Percentiles rank a stretch among this genome's conserved stretches.
phyloP scores from a whole-genome alignment of 2,888 invertebrate species.

The Drosophila barbarae region DNA sequence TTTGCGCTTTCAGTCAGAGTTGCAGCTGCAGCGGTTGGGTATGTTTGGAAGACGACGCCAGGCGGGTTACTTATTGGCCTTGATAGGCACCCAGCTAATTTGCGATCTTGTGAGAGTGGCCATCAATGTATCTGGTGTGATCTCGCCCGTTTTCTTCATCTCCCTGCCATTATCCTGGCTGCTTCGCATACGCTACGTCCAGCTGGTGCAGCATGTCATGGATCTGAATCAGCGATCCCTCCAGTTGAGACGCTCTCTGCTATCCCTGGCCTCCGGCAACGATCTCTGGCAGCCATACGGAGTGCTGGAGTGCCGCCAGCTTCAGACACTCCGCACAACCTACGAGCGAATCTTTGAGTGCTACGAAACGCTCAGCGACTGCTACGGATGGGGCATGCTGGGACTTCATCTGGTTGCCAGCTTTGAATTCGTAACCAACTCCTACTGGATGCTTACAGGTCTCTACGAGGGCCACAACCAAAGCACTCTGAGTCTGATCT shows the following conservation, averaged over 20 bases:
- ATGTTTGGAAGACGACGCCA: constrained; percentile 33
- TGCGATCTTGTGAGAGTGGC: constrained; percentile 51
- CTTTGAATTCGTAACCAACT: constrained; percentile 75
- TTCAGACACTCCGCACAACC: constrained; percentile 65
- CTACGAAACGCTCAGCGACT: constrained; percentile 68
- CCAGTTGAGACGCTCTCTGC: constrained; percentile 48
- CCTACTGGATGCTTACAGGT: constrained; percentile 71
- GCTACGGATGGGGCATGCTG: constrained; percentile 77
- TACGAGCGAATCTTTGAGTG: constrained; percentile 73
- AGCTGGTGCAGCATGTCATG: constrained; percentile 61
- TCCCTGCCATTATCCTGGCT: constrained; percentile 58
- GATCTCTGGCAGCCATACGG: constrained; percentile 66
- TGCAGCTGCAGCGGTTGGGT: constrained; percentile 54
- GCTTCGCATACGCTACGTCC: constrained; percentile 68
- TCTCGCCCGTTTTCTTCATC: constrained; percentile 50
- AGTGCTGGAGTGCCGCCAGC: constrained; percentile 51
- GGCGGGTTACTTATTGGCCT: constrained; percentile 32
- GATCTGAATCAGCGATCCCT: constrained; percentile 54
- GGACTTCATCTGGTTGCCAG: constrained; percentile 70
- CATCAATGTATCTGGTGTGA: constrained; percentile 27
- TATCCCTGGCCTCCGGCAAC: constrained; percentile 56
- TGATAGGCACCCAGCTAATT: constrained; percentile 38
- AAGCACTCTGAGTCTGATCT: constrained; percentile 42
- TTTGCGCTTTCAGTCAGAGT: constrained; percentile 41
- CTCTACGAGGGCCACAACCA: constrained; percentile 12